phyloP scores from a whole-genome alignment of 2,888 invertebrate species.

The Drosophila kambysellisi region DNA sequence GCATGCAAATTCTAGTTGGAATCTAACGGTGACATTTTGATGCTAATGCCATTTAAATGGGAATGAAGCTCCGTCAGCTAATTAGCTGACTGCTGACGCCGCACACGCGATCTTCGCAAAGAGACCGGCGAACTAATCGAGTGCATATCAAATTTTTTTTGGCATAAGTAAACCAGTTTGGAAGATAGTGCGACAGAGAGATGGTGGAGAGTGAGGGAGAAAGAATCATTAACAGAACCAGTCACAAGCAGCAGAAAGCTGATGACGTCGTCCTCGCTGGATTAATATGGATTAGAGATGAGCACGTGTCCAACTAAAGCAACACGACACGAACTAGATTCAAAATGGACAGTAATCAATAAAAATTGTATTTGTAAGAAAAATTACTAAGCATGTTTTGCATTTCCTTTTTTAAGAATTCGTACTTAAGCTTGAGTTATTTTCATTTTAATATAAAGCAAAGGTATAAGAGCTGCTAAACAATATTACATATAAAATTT shows the following conservation, averaged over 20 bases:
- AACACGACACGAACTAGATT: neutral
- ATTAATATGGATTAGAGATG: neutral
- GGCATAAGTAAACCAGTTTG: slow-evolving; percentile 52
- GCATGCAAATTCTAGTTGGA: slow-evolving; percentile 34
- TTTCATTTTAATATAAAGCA: neutral
- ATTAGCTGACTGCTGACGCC: slow-evolving; percentile 6
- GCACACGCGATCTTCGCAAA: slow-evolving; percentile 56
- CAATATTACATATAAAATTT: neutral
- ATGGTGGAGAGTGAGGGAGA: neutral
- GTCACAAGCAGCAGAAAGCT: slow-evolving; percentile 21
- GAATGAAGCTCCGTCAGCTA: slow-evolving; percentile 33
- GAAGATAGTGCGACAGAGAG: neutral
- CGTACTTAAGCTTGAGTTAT: neutral
- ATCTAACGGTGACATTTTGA: slow-evolving; percentile 31
- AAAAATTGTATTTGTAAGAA: neutral
- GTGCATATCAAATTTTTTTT: slow-evolving; percentile 48
- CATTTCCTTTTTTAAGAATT: neutral
- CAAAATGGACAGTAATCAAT: neutral
- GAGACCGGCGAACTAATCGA: slow-evolving; percentile 64
- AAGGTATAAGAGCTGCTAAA: neutral
- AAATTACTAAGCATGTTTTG: neutral
- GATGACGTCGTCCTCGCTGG: slow-evolving; percentile 58
- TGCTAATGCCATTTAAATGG: slow-evolving; percentile 35
- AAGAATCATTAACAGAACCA: slow-evolving; percentile 38
- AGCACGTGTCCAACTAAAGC: neutral